These are phyloP conservation scores for Mesocentrotus franciscanus DNA, from an alignment of 53 echinoderm and acorn worm species.

Conservation along the genomic window DNA sequence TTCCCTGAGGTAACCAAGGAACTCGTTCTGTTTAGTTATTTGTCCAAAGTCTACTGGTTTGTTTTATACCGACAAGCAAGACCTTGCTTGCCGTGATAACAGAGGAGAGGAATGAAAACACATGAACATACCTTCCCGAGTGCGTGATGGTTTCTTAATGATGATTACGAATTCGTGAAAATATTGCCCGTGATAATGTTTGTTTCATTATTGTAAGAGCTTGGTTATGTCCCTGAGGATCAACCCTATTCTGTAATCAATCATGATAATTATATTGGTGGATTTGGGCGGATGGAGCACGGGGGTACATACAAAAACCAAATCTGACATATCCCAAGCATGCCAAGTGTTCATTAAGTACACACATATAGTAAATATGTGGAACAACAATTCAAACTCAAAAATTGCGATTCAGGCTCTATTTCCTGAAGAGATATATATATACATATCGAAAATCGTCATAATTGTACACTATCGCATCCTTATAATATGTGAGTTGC, in stretches of 20 bases:
- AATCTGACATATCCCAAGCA: no score
- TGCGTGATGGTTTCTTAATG: background rate
- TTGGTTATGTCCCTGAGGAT: background rate
- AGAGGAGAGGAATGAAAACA: background rate
- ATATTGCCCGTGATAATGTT: background rate
- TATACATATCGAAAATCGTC: no score
- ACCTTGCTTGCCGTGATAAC: background rate
- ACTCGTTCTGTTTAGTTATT: background rate
- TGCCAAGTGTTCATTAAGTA: no score
- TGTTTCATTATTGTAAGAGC: background rate
- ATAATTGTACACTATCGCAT: no score
- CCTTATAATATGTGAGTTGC: no score
- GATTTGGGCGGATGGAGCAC: no score
- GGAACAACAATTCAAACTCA: no score
- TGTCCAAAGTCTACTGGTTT: background rate
- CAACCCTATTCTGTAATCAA: background rate
- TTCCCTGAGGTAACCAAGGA: conserved; percentile 9
- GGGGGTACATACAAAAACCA: no score
- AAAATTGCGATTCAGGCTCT: no score
- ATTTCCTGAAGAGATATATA: no score
- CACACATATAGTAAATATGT: no score
- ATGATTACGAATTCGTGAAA: background rate
- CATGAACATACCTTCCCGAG: background rate
- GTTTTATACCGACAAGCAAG: background rate
- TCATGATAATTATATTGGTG: no score